phyloP scores from a whole-genome alignment of 2,797 vertebrate genomes.

The Nasua narica region DNA sequence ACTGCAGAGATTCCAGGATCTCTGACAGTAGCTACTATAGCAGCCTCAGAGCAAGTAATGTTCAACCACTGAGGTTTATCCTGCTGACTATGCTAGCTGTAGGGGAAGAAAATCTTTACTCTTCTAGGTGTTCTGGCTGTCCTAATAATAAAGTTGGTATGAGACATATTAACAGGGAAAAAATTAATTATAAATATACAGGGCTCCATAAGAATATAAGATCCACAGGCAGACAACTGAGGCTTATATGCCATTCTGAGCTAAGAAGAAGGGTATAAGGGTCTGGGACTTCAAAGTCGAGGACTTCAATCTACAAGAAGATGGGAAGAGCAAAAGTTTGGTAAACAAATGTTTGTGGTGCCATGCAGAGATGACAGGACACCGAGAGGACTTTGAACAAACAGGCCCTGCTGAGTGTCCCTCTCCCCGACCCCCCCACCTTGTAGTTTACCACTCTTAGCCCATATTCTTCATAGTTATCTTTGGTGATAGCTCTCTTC shows the following conservation, averaged over 20 bases:
- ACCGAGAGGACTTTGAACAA: neutral
- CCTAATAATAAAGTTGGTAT: neutral
- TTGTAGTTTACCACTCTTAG: neutral
- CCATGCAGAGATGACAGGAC: neutral
- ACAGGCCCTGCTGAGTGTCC: neutral
- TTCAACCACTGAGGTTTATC: neutral
- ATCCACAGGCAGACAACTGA: neutral
- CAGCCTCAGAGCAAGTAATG: neutral
- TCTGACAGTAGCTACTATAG: neutral
- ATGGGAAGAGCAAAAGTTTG: neutral
- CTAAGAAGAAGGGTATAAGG: neutral
- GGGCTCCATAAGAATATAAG: neutral
- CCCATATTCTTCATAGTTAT: neutral
- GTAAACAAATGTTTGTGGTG: neutral
- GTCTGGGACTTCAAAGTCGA: neutral
- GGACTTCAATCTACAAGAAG: neutral
- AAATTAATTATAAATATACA: neutral
- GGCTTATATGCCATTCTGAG: neutral
- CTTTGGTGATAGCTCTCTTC: neutral
- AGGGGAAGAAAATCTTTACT: neutral
- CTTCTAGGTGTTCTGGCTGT: neutral
- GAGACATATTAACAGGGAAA: neutral
- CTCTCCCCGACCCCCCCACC: rapidly evolving
- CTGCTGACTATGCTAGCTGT: neutral
- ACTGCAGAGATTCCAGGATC: neutral